These are phyloP conservation scores for Pseudomugil gertrudae DNA, from an alignment of 2,797 vertebrate genomes.

Conservation along the genomic window DNA sequence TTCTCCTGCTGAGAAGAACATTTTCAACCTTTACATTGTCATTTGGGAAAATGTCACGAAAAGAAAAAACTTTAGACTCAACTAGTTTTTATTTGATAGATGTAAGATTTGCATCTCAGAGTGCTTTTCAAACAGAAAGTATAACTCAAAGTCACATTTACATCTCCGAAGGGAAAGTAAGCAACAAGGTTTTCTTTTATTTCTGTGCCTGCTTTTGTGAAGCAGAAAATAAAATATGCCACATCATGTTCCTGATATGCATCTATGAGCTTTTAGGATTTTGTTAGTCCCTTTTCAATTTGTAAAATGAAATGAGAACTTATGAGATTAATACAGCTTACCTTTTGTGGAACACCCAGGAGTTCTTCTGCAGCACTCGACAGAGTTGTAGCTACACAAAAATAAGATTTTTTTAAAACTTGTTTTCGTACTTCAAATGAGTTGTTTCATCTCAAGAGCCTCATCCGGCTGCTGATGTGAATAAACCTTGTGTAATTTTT, in stretches of 20 bases:
- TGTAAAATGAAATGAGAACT: slow-evolving; percentile 48
- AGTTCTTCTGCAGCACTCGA: slow-evolving; percentile 7
- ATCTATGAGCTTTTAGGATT: slow-evolving; percentile 26
- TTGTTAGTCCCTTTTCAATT: slow-evolving; percentile 44
- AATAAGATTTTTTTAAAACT: slow-evolving; percentile 24
- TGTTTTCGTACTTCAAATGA: slow-evolving; percentile 59
- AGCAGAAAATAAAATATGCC: slow-evolving; percentile 26
- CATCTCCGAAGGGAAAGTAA: slow-evolving; percentile 1
- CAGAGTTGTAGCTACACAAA: slow-evolving; percentile 10
- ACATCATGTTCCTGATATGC: slow-evolving; percentile 16
- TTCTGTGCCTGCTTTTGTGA: slow-evolving; percentile 12
- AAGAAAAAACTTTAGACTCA: background rate
- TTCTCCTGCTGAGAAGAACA: background rate
- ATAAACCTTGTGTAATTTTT: slow-evolving; percentile 43
- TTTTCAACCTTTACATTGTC: background rate
- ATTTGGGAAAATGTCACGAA: background rate
- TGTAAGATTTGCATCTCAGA: background rate
- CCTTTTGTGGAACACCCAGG: slow-evolving; percentile 31
- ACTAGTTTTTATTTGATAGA: background rate
- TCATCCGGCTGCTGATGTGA: slow-evolving; percentile 47
- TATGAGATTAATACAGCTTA: slow-evolving; percentile 48
- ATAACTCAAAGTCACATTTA: background rate
- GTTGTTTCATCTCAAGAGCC: slow-evolving; percentile 52
- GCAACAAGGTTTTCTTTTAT: too few species aligned
- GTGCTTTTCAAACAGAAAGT: background rate